Percentiles rank a stretch among this genome's conserved stretches.
Evolutionary conservation across 1,140 invertebrate genomes (phyloP).

Genomic region (Theocolax elegans): DNA sequence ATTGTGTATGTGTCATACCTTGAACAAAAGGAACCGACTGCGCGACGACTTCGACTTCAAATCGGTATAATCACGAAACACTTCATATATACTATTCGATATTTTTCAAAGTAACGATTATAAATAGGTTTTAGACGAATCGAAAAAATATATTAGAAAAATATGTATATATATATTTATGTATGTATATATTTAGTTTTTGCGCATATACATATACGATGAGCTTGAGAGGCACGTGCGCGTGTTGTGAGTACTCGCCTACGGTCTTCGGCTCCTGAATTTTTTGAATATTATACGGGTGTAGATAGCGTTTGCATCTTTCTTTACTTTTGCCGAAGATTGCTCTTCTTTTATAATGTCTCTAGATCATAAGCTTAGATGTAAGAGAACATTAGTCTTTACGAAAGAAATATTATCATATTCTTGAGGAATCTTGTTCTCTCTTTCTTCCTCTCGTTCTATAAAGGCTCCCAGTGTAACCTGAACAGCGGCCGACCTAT

Average conservation of each 20-base stretch:
- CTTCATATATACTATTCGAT: conserved; percentile 43
- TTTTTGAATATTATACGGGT: conserved; percentile 11
- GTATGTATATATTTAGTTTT: background rate
- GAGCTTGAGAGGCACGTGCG: conserved; percentile 53
- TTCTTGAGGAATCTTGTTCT: conserved; percentile 39
- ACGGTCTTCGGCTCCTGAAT: conserved; percentile 49
- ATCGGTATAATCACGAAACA: conserved; percentile 59
- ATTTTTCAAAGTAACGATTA: conserved; percentile 42
- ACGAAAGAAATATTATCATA: conserved; percentile 10
- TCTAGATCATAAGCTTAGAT: conserved; percentile 31
- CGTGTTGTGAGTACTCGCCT: conserved; percentile 65
- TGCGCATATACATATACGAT: conserved; percentile 2
- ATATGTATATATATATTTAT: background rate
- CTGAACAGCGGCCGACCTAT: conserved; percentile 37
- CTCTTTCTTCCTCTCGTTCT: conserved; percentile 43
- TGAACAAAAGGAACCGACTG: conserved; percentile 39
- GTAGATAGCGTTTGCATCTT: conserved; percentile 15
- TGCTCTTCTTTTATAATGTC: conserved; percentile 34
- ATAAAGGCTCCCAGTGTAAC: conserved; percentile 37
- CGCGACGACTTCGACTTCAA: conserved; percentile 58
- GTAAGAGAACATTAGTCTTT: conserved; percentile 35
- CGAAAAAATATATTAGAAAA: background rate
- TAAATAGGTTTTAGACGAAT: conserved; percentile 44
- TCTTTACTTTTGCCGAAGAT: conserved; percentile 24
- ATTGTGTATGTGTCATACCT: conserved; percentile 11